Percentiles rank a stretch among this genome's conserved stretches.
Conservation (phyloP, 1,140 invertebrate genomes). For the Sinonovacula constricta region DNA sequence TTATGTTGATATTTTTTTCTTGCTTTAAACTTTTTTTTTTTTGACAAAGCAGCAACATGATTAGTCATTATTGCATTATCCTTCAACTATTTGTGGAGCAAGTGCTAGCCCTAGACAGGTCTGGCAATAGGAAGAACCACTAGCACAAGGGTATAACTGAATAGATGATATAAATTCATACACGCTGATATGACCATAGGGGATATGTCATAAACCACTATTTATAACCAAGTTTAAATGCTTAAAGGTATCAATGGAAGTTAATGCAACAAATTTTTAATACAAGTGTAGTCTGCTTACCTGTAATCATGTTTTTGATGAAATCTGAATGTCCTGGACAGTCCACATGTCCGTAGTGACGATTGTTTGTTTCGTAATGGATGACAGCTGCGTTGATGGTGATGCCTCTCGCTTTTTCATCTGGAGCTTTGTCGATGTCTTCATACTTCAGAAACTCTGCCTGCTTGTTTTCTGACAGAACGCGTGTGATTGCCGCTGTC, state of each 20-base stretch:
- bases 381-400: constrained; percentile 98
- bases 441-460: constrained; percentile 91
- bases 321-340: constrained; percentile 98
- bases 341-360: constrained; percentile 97
- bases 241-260: background rate
- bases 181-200: background rate
- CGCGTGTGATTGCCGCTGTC: constrained; percentile 96
- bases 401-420: constrained; percentile 96
- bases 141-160: background rate
- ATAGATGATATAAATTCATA: background rate
- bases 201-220: background rate
- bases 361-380: constrained; percentile 90
- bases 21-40: too few relatives aligned
- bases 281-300: constrained; percentile 81
- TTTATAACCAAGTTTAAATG: background rate
- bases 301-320: constrained; percentile 99
- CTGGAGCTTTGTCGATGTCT: constrained; percentile 96
- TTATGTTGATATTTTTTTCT: too few relatives aligned
- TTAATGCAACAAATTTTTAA: background rate
- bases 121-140: background rate
- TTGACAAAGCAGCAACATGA: too few relatives aligned
- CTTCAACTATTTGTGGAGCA: too few relatives aligned
- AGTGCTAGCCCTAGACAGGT: too few relatives aligned
- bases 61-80: too few relatives aligned
- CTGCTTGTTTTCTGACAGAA: constrained; percentile 71